phyloP scores from a whole-genome alignment of 1,140 invertebrate species.

The Meloidogyne hapla region DNA sequence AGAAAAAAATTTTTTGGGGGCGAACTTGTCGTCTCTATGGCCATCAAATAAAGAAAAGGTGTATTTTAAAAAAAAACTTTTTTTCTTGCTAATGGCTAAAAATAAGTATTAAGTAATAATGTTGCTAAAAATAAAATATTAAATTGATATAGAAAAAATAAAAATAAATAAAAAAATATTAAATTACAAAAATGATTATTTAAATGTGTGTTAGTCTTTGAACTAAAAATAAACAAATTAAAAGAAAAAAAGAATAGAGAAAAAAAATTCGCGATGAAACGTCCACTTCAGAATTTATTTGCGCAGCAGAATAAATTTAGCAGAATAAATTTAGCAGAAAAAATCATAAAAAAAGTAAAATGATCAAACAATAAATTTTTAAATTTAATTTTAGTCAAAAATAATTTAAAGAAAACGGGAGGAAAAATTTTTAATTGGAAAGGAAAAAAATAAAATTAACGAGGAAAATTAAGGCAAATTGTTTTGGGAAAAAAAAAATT shows the following conservation, averaged over 20 bases:
- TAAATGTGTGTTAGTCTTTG: background rate
- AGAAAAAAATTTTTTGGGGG: background rate
- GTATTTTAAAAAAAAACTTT: background rate
- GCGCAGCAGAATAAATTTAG: too few species aligned
- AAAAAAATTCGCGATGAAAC: background rate
- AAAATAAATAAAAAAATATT: too few species aligned
- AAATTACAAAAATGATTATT: background rate
- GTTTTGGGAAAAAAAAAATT: background rate
- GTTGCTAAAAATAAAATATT: conserved; percentile 3
- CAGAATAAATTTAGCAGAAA: background rate
- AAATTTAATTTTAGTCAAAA: background rate
- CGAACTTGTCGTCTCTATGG: background rate
- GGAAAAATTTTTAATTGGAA: background rate
- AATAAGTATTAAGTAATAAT: background rate
- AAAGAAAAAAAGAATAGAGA: background rate
- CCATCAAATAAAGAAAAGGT: background rate
- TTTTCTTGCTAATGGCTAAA: background rate
- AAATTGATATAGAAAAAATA: background rate
- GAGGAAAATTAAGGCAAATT: background rate
- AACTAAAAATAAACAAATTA: background rate
- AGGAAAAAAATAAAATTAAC: background rate
- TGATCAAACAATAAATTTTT: conserved; percentile 6
- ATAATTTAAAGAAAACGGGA: background rate
- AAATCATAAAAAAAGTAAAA: background rate
- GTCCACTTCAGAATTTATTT: background rate